phyloP scores from a whole-genome alignment of 2,888 invertebrate genomes.

The Apamea epomidion region DNA sequence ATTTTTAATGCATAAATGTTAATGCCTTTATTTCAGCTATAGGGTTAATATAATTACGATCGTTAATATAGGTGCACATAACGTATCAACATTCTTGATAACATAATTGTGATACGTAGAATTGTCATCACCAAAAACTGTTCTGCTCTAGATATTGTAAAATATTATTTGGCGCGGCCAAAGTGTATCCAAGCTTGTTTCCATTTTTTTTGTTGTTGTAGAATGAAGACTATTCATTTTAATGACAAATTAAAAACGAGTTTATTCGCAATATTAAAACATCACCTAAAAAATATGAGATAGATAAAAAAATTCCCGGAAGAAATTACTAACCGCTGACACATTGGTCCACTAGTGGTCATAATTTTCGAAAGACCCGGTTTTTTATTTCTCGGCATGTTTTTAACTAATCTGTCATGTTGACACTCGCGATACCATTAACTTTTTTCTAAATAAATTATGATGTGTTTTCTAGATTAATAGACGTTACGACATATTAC shows the following conservation, averaged over 20 bases:
- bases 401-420: constrained; percentile 71
- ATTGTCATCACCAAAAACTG: background rate
- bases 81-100: background rate
- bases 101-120: background rate
- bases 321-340: constrained; percentile 62
- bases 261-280: constrained; percentile 54
- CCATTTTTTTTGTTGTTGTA: background rate
- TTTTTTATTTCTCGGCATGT: constrained; percentile 59
- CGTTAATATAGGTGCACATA: background rate
- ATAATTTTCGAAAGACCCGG: constrained; percentile 46
- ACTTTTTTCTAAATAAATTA: constrained; percentile 73
- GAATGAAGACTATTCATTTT: constrained; percentile 19
- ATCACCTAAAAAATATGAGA: constrained; percentile 31
- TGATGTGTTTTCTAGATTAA: constrained; percentile 84
- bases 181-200: background rate
- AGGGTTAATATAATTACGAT: background rate
- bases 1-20: background rate
- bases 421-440: constrained; percentile 77
- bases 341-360: constrained; percentile 51
- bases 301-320: constrained; percentile 54
- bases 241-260: constrained; percentile 40
- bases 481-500: constrained; percentile 84
- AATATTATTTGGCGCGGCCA: background rate
- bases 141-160: background rate
- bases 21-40: background rate